Conservation (phyloP, 2,113 vertebrate genomes). For the Puffinus mauretanicus region DNA sequence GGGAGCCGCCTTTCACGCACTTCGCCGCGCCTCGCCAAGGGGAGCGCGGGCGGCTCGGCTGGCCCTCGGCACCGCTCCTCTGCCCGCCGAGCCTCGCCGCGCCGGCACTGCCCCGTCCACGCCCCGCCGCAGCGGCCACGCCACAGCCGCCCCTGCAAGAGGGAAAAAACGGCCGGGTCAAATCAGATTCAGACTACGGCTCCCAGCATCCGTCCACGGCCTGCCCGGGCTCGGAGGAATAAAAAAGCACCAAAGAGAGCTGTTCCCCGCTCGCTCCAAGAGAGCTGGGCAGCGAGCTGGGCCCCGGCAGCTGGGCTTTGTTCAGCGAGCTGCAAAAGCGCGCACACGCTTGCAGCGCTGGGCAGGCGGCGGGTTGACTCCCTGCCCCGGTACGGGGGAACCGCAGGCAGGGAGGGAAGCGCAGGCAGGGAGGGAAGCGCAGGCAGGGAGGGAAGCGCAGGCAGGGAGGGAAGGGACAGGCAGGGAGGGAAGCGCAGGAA, state of each 20-base stretch:
- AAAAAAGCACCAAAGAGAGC: neutral
- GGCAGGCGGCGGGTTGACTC: neutral
- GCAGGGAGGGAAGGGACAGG: neutral
- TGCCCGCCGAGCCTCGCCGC: rapidly evolving
- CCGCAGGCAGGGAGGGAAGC: neutral
- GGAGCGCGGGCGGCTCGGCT: neutral
- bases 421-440: neutral
- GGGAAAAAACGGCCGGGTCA: neutral
- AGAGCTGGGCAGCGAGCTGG: neutral
- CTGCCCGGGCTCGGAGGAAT: neutral
- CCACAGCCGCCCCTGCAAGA: neutral
- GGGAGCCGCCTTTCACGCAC: rapidly evolving
- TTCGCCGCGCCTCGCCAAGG: neutral
- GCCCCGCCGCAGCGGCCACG: rapidly evolving
- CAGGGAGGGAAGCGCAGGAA: neutral
- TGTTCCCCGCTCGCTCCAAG: neutral
- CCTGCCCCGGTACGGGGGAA: neutral
- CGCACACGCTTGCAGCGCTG: rapidly evolving
- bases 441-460: neutral
- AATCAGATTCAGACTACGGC: neutral
- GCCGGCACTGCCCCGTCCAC: neutral
- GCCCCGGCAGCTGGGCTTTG: neutral
- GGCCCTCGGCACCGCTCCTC: neutral
- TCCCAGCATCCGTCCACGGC: slow-evolving; percentile 13
- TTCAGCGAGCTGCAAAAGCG: neutral